Evolutionary conservation across 2,888 invertebrate genomes (phyloP).

Genomic region (Yponomeuta cagnagella): DNA sequence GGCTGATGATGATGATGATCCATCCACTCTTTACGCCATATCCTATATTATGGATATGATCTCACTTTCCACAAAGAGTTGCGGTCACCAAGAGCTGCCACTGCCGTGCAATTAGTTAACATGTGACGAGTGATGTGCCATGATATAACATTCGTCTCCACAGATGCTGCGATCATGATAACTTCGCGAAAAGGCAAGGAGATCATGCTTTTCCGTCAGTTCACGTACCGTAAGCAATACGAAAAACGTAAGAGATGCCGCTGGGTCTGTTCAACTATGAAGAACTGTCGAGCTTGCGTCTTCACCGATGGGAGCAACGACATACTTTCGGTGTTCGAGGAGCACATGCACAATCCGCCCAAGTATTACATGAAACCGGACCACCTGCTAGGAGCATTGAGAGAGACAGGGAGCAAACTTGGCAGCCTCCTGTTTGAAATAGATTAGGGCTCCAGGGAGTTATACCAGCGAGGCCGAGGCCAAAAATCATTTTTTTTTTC

Average conservation of each 20-base stretch:
- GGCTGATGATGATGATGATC: too few species aligned
- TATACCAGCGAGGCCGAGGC: too few species aligned
- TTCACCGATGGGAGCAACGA: slow-evolving; percentile 49
- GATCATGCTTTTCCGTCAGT: slow-evolving; percentile 55
- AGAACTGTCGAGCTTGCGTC: slow-evolving; percentile 56
- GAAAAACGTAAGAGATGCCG: slow-evolving; percentile 37
- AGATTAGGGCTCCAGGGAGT: too few species aligned
- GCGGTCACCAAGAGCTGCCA: too few species aligned
- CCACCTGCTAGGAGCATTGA: slow-evolving; percentile 49
- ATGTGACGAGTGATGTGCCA: not conserved
- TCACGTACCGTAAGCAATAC: slow-evolving; percentile 61
- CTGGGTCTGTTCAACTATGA: slow-evolving; percentile 62
- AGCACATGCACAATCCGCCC: slow-evolving; percentile 57
- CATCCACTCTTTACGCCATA: too few species aligned
- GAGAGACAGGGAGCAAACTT: slow-evolving; percentile 24
- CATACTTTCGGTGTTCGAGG: slow-evolving; percentile 46
- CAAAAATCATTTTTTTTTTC: too few species aligned
- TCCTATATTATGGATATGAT: too few species aligned
- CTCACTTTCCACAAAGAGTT: too few species aligned
- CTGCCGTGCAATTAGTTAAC: too few species aligned
- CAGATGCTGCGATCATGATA: slow-evolving; percentile 54
- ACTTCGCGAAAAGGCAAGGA: slow-evolving; percentile 66
- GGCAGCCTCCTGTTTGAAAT: too few species aligned
- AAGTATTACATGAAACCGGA: slow-evolving; percentile 60
- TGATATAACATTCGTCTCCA: not conserved